These are phyloP conservation scores for Ceyx erithaca DNA, from an alignment of 2,797 vertebrate species.

Conservation along the genomic window DNA sequence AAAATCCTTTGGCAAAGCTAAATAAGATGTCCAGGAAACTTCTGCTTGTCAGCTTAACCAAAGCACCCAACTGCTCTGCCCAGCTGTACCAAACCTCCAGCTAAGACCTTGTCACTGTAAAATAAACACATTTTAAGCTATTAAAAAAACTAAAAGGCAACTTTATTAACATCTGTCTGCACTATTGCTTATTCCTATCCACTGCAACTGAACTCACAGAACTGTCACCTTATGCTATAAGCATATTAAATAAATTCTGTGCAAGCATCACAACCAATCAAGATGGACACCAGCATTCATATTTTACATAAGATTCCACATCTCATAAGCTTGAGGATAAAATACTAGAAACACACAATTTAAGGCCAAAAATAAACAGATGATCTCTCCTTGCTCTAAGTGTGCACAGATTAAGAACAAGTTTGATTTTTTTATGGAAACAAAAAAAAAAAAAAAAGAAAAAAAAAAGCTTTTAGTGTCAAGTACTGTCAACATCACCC, in stretches of 20 bases:
- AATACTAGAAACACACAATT: neutral
- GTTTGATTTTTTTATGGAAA: neutral
- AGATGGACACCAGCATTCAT: neutral
- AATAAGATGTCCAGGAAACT: neutral
- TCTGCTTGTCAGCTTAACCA: neutral
- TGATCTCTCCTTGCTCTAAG: neutral
- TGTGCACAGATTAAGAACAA: neutral
- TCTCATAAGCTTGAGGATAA: neutral
- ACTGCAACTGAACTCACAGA: neutral
- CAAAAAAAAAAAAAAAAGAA: neutral
- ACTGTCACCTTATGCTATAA: neutral
- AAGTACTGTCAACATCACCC: neutral
- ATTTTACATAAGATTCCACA: neutral
- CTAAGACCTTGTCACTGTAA: neutral
- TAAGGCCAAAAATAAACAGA: neutral
- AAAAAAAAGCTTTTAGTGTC: neutral
- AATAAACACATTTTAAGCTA: neutral
- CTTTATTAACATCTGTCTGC: neutral
- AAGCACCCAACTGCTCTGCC: neutral
- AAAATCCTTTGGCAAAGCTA: neutral
- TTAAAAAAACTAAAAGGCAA: neutral
- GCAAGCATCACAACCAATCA: neutral
- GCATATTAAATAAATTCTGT: neutral
- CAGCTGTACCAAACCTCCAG: neutral
- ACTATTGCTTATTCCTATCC: neutral